phyloP scores from a whole-genome alignment of 2,113 vertebrate genomes.

The Nansenia antarctica region DNA sequence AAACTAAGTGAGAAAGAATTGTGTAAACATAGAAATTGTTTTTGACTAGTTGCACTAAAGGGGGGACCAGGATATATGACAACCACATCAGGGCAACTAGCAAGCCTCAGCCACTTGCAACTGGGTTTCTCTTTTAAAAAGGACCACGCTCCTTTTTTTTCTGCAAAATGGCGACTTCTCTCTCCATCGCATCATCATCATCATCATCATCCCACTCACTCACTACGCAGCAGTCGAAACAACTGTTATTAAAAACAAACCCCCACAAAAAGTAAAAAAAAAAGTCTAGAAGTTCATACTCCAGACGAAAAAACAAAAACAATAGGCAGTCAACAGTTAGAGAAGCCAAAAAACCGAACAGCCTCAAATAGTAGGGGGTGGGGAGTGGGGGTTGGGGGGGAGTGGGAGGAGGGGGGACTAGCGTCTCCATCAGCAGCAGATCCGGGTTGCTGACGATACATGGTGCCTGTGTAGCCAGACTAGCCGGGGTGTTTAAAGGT shows the following conservation, averaged over 20 bases:
- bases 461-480: constrained; percentile 83
- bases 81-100: constrained; percentile 74
- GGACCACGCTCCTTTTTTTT: constrained; percentile 27
- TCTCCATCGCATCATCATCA: constrained; percentile 32
- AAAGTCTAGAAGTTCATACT: constrained; percentile 51
- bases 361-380: constrained; percentile 72
- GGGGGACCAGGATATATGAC: constrained; percentile 62
- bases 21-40: constrained; percentile 82
- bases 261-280: constrained; percentile 26
- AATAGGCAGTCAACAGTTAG: constrained; percentile 91
- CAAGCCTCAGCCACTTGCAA: constrained; percentile 63
- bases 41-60: constrained; percentile 78
- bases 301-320: constrained; percentile 66
- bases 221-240: constrained; percentile 72
- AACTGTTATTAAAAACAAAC: constrained; percentile 68
- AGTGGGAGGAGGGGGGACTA: neutral
- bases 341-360: constrained; percentile 89
- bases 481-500: constrained; percentile 89
- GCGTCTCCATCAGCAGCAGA: constrained; percentile 84
- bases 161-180: constrained; percentile 40
- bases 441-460: constrained; percentile 56
- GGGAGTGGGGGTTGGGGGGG: constrained; percentile 4
- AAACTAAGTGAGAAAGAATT: constrained; percentile 85
- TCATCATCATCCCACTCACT: too few species aligned
- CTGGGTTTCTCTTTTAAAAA: neutral